These are phyloP conservation scores for Ashinkailepas kermadecensis DNA, from an alignment of 2,888 invertebrate genomes.

Conservation along the genomic window DNA sequence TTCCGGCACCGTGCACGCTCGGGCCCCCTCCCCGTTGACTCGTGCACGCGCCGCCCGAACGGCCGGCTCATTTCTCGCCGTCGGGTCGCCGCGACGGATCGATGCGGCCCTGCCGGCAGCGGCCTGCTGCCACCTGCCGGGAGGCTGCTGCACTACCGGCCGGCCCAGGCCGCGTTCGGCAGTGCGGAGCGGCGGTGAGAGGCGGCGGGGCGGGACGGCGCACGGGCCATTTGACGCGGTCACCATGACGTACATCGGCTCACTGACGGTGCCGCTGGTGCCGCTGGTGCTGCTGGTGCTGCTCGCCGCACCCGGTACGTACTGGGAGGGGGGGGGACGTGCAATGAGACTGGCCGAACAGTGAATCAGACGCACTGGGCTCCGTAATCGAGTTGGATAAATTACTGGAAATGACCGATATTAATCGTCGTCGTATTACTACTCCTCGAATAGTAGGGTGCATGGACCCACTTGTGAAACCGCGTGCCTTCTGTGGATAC, in stretches of 20 bases:
- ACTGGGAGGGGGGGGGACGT: not conserved
- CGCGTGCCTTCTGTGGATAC: too few relatives aligned
- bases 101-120: not conserved
- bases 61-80: too few relatives aligned
- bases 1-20: too few relatives aligned
- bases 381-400: too few relatives aligned
- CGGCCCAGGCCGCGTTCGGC: not conserved
- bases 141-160: not conserved
- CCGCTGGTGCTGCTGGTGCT: constrained; percentile 6
- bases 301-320: not conserved
- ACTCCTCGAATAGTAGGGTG: too few relatives aligned
- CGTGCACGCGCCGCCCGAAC: too few relatives aligned
- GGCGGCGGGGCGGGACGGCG: not conserved
- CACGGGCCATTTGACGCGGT: not conserved
- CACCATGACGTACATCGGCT: not conserved
- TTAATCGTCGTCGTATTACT: too few relatives aligned
- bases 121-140: not conserved
- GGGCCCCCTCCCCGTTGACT: too few relatives aligned
- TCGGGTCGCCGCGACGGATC: not conserved
- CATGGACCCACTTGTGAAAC: too few relatives aligned
- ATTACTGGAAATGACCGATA: too few relatives aligned
- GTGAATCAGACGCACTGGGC: too few relatives aligned
- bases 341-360: too few relatives aligned
- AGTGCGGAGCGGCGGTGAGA: not conserved
- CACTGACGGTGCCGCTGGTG: not conserved